Conservation (phyloP, 2,888 invertebrate species). For the Congeria kusceri region DNA sequence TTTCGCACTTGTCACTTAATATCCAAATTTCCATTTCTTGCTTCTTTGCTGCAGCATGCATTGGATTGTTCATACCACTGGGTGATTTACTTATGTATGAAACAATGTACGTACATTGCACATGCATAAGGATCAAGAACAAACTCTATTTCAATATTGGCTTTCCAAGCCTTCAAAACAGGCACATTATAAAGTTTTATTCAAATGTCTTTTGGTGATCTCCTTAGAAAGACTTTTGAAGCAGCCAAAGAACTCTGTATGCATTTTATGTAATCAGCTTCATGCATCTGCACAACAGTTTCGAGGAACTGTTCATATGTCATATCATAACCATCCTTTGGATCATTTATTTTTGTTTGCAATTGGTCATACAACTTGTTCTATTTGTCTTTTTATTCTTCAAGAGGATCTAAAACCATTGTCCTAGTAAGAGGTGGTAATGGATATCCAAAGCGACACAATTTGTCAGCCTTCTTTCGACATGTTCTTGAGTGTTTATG, state of each 20-base stretch:
- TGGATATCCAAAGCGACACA: conserved; percentile 13
- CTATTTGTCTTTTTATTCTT: conserved; percentile 16
- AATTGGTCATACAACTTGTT: conserved; percentile 3
- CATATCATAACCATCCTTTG: conserved; percentile 26
- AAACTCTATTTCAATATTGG: conserved; percentile 51
- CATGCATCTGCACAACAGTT: conserved; percentile 24
- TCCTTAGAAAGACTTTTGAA: conserved; percentile 50
- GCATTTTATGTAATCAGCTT: conserved; percentile 49
- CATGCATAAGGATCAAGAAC: conserved; percentile 13
- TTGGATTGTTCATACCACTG: conserved; percentile 54
- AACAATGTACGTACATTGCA: conserved; percentile 51
- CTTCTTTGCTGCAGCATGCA: conserved; percentile 58
- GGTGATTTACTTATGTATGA: conserved; percentile 57
- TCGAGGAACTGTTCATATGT: conserved; percentile 35
- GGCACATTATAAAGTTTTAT: conserved; percentile 46
- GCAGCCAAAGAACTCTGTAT: conserved; percentile 45
- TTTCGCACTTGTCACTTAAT: conserved; percentile 52
- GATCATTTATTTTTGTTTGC: conserved; percentile 32
- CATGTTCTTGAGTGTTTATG: conserved; percentile 61
- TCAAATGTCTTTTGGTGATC: conserved; percentile 50
- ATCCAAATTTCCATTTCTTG: conserved; percentile 52
- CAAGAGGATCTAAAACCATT: conserved; percentile 37
- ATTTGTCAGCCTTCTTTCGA: conserved; percentile 22
- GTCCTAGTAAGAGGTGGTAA: conserved; percentile 23
- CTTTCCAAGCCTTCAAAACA: conserved; percentile 43